These are phyloP conservation scores for Phortica variegata DNA, from an alignment of 1,140 invertebrate genomes.

Conservation along the genomic window DNA sequence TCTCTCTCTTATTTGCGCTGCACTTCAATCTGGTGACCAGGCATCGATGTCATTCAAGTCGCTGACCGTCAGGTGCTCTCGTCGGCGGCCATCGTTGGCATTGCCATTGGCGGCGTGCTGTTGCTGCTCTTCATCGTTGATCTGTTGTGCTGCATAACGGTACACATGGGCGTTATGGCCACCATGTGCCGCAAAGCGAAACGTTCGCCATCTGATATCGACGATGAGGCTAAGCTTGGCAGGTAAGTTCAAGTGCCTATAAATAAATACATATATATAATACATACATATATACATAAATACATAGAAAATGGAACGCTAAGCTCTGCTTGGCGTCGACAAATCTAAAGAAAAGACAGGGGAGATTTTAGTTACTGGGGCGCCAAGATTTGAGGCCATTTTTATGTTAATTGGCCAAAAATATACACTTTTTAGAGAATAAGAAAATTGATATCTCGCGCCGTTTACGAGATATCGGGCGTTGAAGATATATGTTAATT, in stretches of 20 bases:
- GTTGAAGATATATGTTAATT: no score
- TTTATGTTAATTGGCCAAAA: no score
- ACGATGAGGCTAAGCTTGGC: conserved; percentile 78
- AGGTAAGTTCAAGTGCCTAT: conserved; percentile 62
- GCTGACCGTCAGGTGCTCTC: conserved; percentile 66
- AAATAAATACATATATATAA: neutral
- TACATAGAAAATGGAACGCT: no score
- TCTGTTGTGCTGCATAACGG: conserved; percentile 65
- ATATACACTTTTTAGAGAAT: no score
- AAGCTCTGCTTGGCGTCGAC: no score
- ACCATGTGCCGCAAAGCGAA: conserved; percentile 67
- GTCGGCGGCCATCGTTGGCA: conserved; percentile 74
- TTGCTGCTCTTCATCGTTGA: conserved; percentile 77
- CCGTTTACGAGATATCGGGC: no score
- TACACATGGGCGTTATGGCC: conserved; percentile 69
- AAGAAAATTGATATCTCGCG: no score
- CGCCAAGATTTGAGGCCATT: no score
- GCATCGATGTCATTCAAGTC: conserved; percentile 59
- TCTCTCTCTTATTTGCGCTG: neutral
- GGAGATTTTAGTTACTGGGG: no score
- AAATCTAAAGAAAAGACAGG: no score
- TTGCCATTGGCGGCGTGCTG: conserved; percentile 72
- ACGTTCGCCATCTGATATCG: conserved; percentile 58
- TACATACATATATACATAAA: no score
- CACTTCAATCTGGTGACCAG: conserved; percentile 18